Evolutionary conservation across 1,140 invertebrate species (phyloP).

Genomic region (Pogonus chalceus): DNA sequence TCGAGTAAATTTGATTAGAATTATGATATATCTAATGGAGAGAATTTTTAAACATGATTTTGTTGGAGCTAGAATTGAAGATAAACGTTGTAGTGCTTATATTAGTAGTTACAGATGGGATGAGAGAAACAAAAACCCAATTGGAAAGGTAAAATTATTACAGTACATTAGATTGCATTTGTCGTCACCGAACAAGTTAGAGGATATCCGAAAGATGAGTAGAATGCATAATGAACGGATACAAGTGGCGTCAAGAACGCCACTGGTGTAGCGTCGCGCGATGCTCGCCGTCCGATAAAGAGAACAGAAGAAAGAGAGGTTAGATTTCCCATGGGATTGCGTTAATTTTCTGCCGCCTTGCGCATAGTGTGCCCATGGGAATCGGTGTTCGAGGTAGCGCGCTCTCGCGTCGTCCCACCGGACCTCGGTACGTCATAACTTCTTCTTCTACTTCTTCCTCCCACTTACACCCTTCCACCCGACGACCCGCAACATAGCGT

Average conservation of each 20-base stretch:
- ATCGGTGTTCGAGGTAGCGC: conserved; percentile 35
- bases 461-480: neutral
- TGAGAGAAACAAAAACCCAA: too few relatives aligned
- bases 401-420: conserved; percentile 24
- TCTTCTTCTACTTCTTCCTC: conserved; percentile 24
- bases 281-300: neutral
- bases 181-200: conserved; percentile 5
- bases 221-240: neutral
- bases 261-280: neutral
- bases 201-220: neutral
- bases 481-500: too few relatives aligned
- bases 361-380: conserved; percentile 52
- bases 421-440: conserved; percentile 29
- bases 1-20: too few relatives aligned
- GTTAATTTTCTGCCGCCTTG: conserved; percentile 63
- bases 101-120: too few relatives aligned
- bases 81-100: too few relatives aligned
- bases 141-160: conserved; percentile 2
- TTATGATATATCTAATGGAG: too few relatives aligned
- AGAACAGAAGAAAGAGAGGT: conserved; percentile 26
- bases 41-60: too few relatives aligned
- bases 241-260: neutral
- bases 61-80: too few relatives aligned
- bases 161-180: conserved; percentile 5
- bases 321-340: conserved; percentile 51